Evolutionary conservation across 2,113 vertebrate genomes (phyloP).

Genomic region (Pituophis catenifer): DNA sequence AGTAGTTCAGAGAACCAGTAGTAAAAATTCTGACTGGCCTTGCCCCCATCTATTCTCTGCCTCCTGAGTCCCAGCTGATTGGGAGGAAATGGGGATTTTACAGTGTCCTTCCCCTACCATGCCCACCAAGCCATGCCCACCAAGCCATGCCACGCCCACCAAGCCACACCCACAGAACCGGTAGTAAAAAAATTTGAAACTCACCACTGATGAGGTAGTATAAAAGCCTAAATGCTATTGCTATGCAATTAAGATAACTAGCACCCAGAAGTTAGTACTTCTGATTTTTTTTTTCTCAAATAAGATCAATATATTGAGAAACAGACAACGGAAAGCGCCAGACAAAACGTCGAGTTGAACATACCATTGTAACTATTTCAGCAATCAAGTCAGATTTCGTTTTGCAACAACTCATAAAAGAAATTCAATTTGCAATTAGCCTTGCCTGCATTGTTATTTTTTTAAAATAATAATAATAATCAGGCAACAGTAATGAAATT

Average conservation of each 20-base stretch:
- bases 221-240: background rate
- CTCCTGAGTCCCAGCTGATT: no score
- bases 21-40: no score
- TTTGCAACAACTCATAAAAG: slow-evolving; percentile 27
- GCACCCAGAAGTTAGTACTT: background rate
- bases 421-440: slow-evolving; percentile 48
- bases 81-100: no score
- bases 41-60: no score
- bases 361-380: background rate
- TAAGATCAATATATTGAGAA: background rate
- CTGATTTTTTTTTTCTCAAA: background rate
- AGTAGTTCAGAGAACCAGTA: no score
- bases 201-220: background rate
- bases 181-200: no score
- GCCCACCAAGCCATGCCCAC: no score
- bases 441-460: slow-evolving; percentile 37
- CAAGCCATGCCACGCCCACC: no score
- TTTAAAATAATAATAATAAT: slow-evolving; percentile 44
- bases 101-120: no score
- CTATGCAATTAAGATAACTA: background rate
- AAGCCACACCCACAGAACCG: no score
- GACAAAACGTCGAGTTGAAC: background rate
- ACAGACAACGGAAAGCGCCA: background rate
- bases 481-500: slow-evolving; percentile 64
- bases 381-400: slow-evolving; percentile 32